Evolutionary conservation across 1,140 invertebrate genomes (phyloP).

Genomic region (Trachymyrmex cornetzi): DNA sequence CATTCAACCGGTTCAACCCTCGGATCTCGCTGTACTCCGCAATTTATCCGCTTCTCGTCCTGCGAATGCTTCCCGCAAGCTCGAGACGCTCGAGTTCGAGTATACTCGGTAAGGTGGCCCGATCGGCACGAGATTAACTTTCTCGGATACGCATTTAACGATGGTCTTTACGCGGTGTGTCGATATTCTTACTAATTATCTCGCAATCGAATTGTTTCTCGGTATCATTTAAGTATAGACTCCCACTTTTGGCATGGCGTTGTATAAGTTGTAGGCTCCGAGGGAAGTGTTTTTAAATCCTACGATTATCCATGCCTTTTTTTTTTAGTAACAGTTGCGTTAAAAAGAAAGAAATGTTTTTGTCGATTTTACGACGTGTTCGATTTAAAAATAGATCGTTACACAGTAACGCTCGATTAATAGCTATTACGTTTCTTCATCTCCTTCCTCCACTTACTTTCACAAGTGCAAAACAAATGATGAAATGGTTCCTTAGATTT

Average conservation of each 20-base stretch:
- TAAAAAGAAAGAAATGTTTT: not conserved
- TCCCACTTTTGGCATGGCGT: constrained; percentile 7
- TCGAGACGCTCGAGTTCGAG: constrained; percentile 5
- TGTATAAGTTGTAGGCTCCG: not conserved
- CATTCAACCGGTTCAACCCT: constrained; percentile 12
- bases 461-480: not conserved
- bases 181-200: not conserved
- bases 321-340: not conserved
- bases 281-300: constrained; percentile 24
- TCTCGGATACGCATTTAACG: not conserved
- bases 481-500: not conserved
- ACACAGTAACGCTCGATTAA: not conserved
- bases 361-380: not conserved
- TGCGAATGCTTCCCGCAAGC: constrained; percentile 16
- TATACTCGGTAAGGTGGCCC: constrained; percentile 54
- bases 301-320: not conserved
- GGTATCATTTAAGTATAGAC: not conserved
- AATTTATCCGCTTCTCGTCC: constrained; percentile 56
- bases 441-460: not conserved
- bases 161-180: no score
- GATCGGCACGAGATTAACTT: not conserved
- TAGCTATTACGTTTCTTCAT: constrained; percentile 17
- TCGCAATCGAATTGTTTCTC: constrained; percentile 1
- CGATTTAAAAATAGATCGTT: not conserved
- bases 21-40: constrained; percentile 36